Conservation (phyloP, 2,797 vertebrate genomes). For the Sebastes itinus region DNA sequence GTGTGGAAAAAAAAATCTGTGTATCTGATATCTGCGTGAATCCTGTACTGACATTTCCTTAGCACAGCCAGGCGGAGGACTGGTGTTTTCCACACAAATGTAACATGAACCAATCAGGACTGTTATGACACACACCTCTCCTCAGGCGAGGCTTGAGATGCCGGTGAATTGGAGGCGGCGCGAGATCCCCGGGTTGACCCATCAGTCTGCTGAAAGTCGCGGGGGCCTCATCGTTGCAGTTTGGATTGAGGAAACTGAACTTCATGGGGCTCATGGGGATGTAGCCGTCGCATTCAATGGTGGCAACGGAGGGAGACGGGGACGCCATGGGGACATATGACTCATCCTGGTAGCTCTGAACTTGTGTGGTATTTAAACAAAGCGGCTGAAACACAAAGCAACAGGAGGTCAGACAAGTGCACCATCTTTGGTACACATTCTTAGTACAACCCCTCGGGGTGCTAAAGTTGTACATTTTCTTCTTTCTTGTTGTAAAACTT, state of each 20-base stretch:
- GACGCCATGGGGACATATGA: slow-evolving; percentile 92
- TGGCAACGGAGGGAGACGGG: slow-evolving; percentile 57
- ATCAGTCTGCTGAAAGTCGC: slow-evolving; percentile 63
- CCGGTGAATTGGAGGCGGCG: slow-evolving; percentile 94
- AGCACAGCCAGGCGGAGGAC: not conserved
- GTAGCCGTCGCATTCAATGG: slow-evolving; percentile 86
- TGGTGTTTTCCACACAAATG: not conserved
- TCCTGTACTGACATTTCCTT: not conserved
- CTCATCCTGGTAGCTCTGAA: slow-evolving; percentile 81
- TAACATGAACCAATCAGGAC: not conserved
- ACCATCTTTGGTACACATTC: not conserved
- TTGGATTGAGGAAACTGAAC: slow-evolving; percentile 66
- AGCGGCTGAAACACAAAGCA: slow-evolving; percentile 75
- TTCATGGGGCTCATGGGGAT: slow-evolving; percentile 91
- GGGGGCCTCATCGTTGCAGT: slow-evolving; percentile 53
- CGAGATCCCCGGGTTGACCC: slow-evolving; percentile 81
- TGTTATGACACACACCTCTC: slow-evolving; percentile 84
- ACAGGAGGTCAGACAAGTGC: slow-evolving; percentile 39
- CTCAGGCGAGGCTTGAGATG: slow-evolving; percentile 92
- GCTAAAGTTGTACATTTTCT: not conserved
- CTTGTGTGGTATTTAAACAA: slow-evolving; percentile 74
- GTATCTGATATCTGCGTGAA: not conserved
- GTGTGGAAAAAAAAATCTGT: not conserved
- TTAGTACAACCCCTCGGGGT: not conserved
- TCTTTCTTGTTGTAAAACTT: not conserved